These are phyloP conservation scores for Pampus argenteus DNA, from an alignment of 2,797 vertebrate genomes.

Conservation along the genomic window DNA sequence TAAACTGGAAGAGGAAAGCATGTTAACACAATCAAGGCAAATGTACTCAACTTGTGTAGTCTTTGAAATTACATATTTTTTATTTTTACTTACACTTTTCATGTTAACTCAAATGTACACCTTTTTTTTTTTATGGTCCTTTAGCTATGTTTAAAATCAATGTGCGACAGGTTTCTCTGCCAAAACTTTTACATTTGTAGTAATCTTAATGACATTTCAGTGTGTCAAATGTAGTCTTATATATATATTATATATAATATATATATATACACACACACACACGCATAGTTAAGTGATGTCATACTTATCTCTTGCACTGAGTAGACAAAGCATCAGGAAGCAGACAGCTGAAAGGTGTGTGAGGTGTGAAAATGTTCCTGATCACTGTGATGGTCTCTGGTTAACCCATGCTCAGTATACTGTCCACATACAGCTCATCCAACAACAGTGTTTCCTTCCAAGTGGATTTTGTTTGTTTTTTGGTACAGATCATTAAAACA, in stretches of 20 bases:
- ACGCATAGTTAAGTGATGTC: conserved; percentile 58
- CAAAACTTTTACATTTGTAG: conserved; percentile 75
- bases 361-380: conserved; percentile 61
- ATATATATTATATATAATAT: conserved; percentile 47
- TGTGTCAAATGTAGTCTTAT: conserved; percentile 65
- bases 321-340: conserved; percentile 69
- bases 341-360: conserved; percentile 45
- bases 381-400: conserved; percentile 74
- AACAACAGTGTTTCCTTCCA: conserved; percentile 78
- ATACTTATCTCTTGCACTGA: conserved; percentile 74
- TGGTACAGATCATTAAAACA: conserved; percentile 87
- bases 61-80: conserved; percentile 74
- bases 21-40: conserved; percentile 72
- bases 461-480: conserved; percentile 74
- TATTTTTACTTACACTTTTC: conserved; percentile 59
- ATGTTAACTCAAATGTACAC: conserved; percentile 53
- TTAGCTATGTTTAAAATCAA: conserved; percentile 63
- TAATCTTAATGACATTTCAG: conserved; percentile 75
- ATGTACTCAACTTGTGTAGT: conserved; percentile 72
- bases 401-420: conserved; percentile 64
- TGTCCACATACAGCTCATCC: conserved; percentile 70
- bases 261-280: conserved; percentile 13
- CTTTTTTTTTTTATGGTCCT: conserved; percentile 47
- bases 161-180: conserved; percentile 64
- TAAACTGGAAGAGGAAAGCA: conserved; percentile 66